A percentile compares a stretch with the other conserved stretches of the same genome.
Conservation (phyloP, 2,113 vertebrate species). For the Chaetodon trifascialis region DNA sequence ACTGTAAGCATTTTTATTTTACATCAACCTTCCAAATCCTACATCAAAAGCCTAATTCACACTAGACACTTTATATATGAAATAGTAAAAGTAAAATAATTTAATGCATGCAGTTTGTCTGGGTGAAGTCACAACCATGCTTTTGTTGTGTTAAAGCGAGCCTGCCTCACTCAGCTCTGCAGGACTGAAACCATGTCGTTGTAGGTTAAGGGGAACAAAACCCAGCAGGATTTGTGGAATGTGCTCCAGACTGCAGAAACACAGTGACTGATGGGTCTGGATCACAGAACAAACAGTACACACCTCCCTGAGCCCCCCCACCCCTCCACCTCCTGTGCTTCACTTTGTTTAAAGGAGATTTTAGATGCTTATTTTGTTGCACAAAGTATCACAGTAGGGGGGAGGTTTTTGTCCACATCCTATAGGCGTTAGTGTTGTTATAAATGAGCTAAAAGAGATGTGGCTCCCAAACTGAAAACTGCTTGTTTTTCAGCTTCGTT, state of each 20-base stretch:
- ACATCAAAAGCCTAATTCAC: not conserved
- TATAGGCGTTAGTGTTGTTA: constrained; percentile 15
- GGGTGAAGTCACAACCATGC: not conserved
- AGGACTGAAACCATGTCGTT: constrained; percentile 23
- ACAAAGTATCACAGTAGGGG: constrained; percentile 24
- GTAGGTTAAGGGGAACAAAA: constrained; percentile 71
- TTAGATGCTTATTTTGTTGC: constrained; percentile 42
- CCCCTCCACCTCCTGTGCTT: constrained; percentile 19
- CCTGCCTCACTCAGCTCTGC: constrained; percentile 23
- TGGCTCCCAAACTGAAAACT: not conserved
- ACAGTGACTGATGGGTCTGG: constrained; percentile 63
- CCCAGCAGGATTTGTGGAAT: constrained; percentile 76
- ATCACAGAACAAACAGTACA: constrained; percentile 57
- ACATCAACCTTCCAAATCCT: not conserved
- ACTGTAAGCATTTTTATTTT: not conserved
- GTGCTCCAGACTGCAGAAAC: constrained; percentile 72
- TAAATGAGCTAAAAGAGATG: constrained; percentile 7
- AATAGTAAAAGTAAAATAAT: not conserved
- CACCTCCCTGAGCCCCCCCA: constrained; percentile 9
- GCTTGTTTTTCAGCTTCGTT: not conserved
- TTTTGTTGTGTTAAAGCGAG: constrained; percentile 15
- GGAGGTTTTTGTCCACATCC: not conserved
- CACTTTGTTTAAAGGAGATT: constrained; percentile 54
- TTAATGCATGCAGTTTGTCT: not conserved
- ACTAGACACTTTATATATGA: not conserved